Conservation (phyloP, 37 sponge, comb jelly and placozoan species). For the Spongilla lacustris region DNA sequence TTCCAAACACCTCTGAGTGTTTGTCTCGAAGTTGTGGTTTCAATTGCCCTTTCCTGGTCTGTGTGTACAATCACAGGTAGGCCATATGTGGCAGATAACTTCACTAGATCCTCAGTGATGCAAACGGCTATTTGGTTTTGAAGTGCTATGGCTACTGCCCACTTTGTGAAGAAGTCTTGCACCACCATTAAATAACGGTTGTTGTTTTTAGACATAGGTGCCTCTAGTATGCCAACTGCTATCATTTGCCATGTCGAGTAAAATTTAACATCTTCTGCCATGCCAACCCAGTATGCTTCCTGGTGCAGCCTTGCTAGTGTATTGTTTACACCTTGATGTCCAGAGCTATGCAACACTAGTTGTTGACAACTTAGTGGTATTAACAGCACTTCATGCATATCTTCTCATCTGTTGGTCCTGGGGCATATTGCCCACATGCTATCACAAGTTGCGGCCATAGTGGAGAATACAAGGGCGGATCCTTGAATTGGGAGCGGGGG, state of each 20-base stretch:
- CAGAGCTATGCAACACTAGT: conserved; percentile 13
- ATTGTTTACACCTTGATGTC: conserved; percentile 68
- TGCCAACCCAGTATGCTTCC: conserved; percentile 58
- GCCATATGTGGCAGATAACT: no score
- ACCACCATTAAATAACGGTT: conserved; percentile 53
- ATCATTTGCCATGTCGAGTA: conserved; percentile 60
- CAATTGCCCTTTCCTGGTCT: no score
- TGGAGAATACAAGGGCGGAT: no score
- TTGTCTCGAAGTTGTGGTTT: no score
- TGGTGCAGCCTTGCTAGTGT: conserved; percentile 43
- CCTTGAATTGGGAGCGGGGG: no score
- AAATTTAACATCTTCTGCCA: conserved; percentile 39
- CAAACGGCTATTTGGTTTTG: conserved; percentile 40
- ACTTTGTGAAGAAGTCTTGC: conserved; percentile 65
- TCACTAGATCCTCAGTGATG: conserved; percentile 32
- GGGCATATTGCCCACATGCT: no score
- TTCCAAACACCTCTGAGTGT: no score
- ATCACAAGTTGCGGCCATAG: no score
- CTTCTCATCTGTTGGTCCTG: no score
- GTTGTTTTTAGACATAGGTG: conserved; percentile 37
- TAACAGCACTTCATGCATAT: no score
- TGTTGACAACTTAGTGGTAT: neutral
- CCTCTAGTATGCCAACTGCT: conserved; percentile 46
- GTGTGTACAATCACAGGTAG: no score
- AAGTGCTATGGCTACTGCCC: conserved; percentile 59